Conservation (phyloP, 2,888 invertebrate species). For the Perdita meconis region DNA sequence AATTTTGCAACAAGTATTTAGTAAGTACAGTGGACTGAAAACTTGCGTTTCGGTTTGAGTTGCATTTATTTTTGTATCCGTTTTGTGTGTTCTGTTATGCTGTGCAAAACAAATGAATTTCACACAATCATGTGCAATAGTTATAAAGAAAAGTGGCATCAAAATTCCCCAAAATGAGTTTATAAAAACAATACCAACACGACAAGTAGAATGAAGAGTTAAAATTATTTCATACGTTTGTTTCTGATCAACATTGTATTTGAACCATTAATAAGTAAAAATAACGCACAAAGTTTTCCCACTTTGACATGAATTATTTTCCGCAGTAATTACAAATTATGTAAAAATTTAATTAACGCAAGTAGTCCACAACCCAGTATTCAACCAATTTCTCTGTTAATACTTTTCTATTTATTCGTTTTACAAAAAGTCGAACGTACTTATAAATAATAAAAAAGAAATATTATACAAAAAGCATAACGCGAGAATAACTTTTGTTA, state of each 20-base stretch:
- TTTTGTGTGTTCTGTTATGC: too few species aligned
- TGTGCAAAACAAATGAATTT: too few species aligned
- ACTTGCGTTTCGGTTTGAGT: not conserved
- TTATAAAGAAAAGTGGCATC: too few species aligned
- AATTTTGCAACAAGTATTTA: conserved; percentile 13
- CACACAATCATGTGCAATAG: too few species aligned
- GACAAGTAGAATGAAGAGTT: not conserved
- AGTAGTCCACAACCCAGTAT: not conserved
- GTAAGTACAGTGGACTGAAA: not conserved
- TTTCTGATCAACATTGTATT: not conserved
- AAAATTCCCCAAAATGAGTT: too few species aligned
- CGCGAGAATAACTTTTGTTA: conserved; percentile 3
- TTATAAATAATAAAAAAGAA: not conserved
- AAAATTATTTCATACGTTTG: not conserved
- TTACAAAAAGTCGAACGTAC: not conserved
- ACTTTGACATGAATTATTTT: not conserved
- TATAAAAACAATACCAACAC: too few species aligned
- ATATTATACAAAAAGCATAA: not conserved
- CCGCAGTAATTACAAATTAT: not conserved
- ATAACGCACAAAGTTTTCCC: not conserved
- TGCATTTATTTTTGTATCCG: not conserved
- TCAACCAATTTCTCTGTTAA: conserved; percentile 4
- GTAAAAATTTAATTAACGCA: not conserved
- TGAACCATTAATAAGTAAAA: not conserved
- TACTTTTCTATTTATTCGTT: not conserved